Evolutionary conservation across 2,797 vertebrate species (phyloP), one percentile per base, ranked within the genome.

Genomic region (Tachyglossus aculeatus): DNA sequence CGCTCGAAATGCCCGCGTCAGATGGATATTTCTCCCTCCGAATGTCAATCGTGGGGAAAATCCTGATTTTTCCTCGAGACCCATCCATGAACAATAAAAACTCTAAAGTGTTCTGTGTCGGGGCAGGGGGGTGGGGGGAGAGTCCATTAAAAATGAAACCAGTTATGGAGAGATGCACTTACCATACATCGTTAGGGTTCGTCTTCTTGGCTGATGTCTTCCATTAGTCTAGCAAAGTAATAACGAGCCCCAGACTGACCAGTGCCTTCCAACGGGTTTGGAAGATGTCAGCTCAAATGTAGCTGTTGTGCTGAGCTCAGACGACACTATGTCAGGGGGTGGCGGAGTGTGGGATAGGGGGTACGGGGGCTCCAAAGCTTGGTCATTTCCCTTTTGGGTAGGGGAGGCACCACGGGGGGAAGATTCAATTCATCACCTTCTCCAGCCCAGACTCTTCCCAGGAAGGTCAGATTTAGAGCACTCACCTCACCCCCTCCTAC

Each of bases 1-100:
- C 76, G 80, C 77, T 77, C 85, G 85, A 89, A 92, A 89, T 80
- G 79, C 75, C 78, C 88, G 90, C 82, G 73, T 90, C 89, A 90
- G 84, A 87, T 91, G 89, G 90, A 77, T 88, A 89, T 79, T 90
- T 86, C 77, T 81, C 81, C 73, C 81, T 89, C 75, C 65, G 72
- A 88, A 88, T 81, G 90, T 84, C 91, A 92, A 88, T 88, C 88
- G 84, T 78, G 81, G 81, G 87, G 90, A 88, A 92, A 88, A 89
- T 92, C 87, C 79, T 71, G 66, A 75, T 83, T 90, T 84, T 92
- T 86, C 82, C 25, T 0, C 53, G 83, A 82, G 88, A 90, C 85
- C 82, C 87, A 75, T 85, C 90, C 88, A 91, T 93, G 90, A 92
- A 77, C 83, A 78, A 77, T 88, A 89, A 91, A 89, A 91, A 83